Evolutionary conservation across 2,113 vertebrate species (phyloP).

Genomic region (Tenebrosternarchus preto): DNA sequence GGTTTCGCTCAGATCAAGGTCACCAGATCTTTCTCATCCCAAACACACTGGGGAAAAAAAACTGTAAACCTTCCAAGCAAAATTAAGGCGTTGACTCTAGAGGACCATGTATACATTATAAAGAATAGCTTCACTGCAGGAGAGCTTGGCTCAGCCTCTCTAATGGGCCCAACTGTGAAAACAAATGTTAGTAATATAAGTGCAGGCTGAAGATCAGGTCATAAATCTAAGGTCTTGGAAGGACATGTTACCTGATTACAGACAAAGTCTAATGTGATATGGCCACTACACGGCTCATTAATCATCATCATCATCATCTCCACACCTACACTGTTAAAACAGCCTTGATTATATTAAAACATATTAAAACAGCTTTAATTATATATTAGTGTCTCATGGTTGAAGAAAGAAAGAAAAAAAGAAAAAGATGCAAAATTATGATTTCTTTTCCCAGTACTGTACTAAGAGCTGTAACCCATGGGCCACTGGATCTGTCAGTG

Average conservation of each 20-base stretch:
- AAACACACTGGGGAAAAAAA: no score
- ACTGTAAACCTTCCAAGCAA: no score
- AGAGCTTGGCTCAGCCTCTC: background rate
- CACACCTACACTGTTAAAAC: conserved; percentile 28
- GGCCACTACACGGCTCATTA: conserved; percentile 58
- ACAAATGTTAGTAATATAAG: conserved; percentile 22
- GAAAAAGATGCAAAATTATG: background rate
- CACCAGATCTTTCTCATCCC: no score
- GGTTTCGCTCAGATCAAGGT: no score
- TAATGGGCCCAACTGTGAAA: conserved; percentile 9
- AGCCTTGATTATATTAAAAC: conserved; percentile 3
- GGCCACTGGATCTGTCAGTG: background rate
- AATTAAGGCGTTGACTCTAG: background rate
- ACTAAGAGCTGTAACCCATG: no score
- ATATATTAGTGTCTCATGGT: background rate
- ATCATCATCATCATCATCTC: conserved; percentile 61
- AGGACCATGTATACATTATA: background rate
- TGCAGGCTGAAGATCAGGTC: conserved; percentile 35
- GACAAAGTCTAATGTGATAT: conserved; percentile 60
- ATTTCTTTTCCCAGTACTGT: no score
- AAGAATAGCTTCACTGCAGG: background rate
- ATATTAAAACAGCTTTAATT: conserved; percentile 32
- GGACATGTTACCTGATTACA: conserved; percentile 71
- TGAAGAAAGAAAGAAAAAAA: background rate
- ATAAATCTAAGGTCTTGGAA: conserved; percentile 66